These are phyloP conservation scores for Rhinophrynus dorsalis DNA, from an alignment of 2,797 vertebrate species.

Conservation along the genomic window DNA sequence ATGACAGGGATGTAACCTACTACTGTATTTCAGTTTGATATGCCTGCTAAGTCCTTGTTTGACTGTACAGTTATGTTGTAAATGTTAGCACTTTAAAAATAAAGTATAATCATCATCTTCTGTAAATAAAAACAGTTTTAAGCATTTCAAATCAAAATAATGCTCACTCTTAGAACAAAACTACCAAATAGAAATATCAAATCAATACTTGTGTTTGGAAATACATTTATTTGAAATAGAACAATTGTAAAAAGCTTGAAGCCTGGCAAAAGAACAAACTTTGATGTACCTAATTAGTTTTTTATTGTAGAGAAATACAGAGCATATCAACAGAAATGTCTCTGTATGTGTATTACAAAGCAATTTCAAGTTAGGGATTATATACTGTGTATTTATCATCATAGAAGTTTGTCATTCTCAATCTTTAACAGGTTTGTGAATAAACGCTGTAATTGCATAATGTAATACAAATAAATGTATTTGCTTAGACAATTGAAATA, in stretches of 20 bases:
- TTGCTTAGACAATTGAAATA: no score
- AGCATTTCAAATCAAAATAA: neutral
- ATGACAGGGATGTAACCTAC: no score
- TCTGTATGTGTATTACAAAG: neutral
- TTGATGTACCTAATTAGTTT: neutral
- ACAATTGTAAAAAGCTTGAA: neutral
- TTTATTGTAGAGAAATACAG: neutral
- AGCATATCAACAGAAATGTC: neutral
- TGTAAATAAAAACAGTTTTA: no score
- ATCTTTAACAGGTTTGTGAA: neutral
- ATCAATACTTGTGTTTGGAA: conserved; percentile 5
- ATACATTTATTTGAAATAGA: neutral
- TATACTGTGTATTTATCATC: neutral
- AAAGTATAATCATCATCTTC: no score
- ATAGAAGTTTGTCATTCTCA: neutral
- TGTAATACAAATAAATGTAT: neutral
- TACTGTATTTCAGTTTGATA: no score
- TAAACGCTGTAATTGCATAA: neutral
- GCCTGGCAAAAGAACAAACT: neutral
- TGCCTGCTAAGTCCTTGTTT: no score
- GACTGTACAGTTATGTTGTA: no score
- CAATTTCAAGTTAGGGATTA: neutral
- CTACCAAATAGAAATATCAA: conserved; percentile 1
- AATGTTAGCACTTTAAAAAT: no score
- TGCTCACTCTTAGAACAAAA: neutral